Conservation (phyloP, 2,797 vertebrate species). For the Arrhamphus sclerolepis region DNA sequence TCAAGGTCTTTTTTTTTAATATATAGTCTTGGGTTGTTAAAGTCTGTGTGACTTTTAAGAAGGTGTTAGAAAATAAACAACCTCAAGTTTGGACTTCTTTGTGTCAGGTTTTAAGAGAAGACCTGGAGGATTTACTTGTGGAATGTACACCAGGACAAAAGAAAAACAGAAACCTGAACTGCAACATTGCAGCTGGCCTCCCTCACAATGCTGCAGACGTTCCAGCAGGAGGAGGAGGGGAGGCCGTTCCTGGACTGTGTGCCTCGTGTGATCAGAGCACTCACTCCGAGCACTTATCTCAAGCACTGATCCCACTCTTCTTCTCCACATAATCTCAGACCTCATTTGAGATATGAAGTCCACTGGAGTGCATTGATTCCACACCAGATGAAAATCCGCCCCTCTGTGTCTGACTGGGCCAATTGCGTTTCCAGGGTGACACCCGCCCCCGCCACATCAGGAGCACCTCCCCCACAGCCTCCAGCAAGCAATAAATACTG, state of each 20-base stretch:
- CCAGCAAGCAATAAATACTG: conserved; percentile 64
- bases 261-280: too few species aligned
- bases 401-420: conserved; percentile 39
- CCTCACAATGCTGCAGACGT: background rate
- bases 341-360: conserved; percentile 35
- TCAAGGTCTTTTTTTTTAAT: conserved; percentile 12
- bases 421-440: conserved; percentile 55
- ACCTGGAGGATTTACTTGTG: too few species aligned
- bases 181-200: conserved; percentile 33
- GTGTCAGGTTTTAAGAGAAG: too few species aligned
- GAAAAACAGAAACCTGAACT: conserved; percentile 42
- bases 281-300: background rate
- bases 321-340: conserved; percentile 1
- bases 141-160: conserved; percentile 4
- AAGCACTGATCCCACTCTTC: conserved; percentile 24
- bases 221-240: background rate
- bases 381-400: conserved; percentile 34
- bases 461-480: conserved; percentile 33
- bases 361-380: conserved; percentile 25
- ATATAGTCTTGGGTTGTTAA: too few species aligned
- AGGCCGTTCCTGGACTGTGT: background rate
- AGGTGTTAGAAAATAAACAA: too few species aligned
- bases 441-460: conserved; percentile 72
- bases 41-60: too few species aligned
- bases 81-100: too few species aligned